phyloP scores from a whole-genome alignment of 2,888 invertebrate genomes.

The Oscheius sp. region DNA sequence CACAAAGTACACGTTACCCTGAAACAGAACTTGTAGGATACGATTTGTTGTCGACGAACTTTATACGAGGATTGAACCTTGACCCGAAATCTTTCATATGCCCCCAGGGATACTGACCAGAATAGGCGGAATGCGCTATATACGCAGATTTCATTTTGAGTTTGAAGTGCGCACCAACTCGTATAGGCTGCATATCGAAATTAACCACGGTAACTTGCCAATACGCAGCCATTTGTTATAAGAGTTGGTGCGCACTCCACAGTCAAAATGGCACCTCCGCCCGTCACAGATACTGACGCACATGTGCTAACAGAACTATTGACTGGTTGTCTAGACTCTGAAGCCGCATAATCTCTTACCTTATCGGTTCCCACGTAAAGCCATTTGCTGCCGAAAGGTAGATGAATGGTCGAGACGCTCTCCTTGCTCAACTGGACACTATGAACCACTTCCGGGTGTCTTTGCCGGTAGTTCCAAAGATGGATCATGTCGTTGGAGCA shows the following conservation, averaged over 20 bases:
- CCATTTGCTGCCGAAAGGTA: constrained; percentile 98
- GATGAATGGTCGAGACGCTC: constrained; percentile 90
- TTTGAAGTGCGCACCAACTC: too few relatives aligned
- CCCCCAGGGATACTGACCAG: too few relatives aligned
- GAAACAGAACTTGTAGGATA: constrained; percentile 62
- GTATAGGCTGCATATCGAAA: too few relatives aligned
- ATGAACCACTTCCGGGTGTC: constrained; percentile 82
- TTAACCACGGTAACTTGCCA: too few relatives aligned
- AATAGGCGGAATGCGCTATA: too few relatives aligned
- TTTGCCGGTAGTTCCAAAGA: constrained; percentile 94
- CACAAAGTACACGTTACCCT: constrained; percentile 96
- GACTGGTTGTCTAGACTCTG: not conserved
- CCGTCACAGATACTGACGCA: not conserved
- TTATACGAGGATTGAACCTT: not conserved
- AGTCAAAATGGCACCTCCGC: too few relatives aligned
- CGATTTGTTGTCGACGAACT: not conserved
- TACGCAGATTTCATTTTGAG: too few relatives aligned
- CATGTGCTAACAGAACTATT: not conserved
- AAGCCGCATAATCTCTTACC: constrained; percentile 19
- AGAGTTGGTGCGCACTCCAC: too few relatives aligned
- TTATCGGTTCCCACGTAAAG: constrained; percentile 94
- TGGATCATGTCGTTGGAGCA: constrained; percentile 96
- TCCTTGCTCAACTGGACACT: constrained; percentile 89
- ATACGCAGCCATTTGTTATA: too few relatives aligned
- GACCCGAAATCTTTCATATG: not conserved